Conservation (phyloP, 2,113 vertebrate species). For the Heloderma charlesbogerti region DNA sequence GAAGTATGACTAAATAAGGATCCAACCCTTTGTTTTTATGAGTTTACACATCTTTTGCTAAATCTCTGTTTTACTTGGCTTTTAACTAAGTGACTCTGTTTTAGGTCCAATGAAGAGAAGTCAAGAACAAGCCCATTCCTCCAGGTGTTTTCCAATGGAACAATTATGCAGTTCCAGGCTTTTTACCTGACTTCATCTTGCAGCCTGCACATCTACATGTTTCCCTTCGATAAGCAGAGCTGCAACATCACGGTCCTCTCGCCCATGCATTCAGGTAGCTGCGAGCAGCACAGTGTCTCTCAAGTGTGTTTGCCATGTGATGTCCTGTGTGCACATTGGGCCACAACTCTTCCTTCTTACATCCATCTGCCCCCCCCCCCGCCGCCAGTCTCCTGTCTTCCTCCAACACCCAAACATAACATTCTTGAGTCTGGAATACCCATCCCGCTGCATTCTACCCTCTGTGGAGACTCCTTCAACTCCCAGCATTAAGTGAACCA, state of each 20-base stretch:
- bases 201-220: slow-evolving; percentile 64
- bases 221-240: slow-evolving; percentile 70
- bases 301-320: not conserved
- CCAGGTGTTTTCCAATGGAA: slow-evolving; percentile 35
- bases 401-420: not conserved
- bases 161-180: slow-evolving; percentile 37
- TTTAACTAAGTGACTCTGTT: not conserved
- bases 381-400: not conserved
- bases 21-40: too few species aligned
- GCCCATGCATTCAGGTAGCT: slow-evolving; percentile 54
- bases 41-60: not conserved
- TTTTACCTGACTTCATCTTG: slow-evolving; percentile 61
- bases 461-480: too few species aligned
- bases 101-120: slow-evolving; percentile 56
- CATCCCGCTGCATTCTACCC: not conserved
- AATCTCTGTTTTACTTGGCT: not conserved
- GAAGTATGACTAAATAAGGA: too few species aligned
- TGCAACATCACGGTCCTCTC: slow-evolving; percentile 60
- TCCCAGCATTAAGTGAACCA: too few species aligned
- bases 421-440: not conserved
- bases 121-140: slow-evolving; percentile 16
- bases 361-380: not conserved
- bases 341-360: not conserved
- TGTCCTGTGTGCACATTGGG: not conserved
- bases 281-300: not conserved